Base-by-base conservation (phyloP, 1,140 invertebrate species). In the Sminthurides bifidus region DNA sequence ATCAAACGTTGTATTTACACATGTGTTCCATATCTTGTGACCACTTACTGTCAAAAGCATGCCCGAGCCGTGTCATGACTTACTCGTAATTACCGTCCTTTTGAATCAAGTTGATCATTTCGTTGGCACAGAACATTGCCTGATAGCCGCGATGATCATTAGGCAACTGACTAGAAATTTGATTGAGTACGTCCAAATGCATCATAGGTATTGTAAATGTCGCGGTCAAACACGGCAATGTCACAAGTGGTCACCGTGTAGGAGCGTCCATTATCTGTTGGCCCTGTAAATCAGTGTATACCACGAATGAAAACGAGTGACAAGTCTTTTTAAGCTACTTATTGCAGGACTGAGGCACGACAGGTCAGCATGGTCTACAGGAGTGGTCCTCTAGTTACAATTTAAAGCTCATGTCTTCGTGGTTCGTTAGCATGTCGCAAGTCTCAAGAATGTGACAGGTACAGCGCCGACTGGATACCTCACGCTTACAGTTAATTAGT, bases 101-200 rank as follows among this genome's bases (percentile, higher is more conserved):
- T 26, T 64, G 60, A 31, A 72, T 64, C 1, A 52, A 49, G 61
- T 76, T 77, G 27, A 77, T 67, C 62, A 77, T 74, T 49, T 71
- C 66, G 66, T 77, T 77, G 5, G 73, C 74, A 29, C 73, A 66
- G 65, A 74, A 75, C 44, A 77, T 63, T 3, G 76, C 75, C 58
- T 75, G 70, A 60, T 72, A 75, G 4, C 71, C 70, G 56, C 72
- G 65, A 52, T 66, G 68, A 21, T 69, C 68, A 43, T 73, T 70
- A 10, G 51, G 64, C 26, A 76, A 58, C 29, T 50, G 45, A 3
- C 15, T 0, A 21, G 52, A 38, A 48, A 71, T 66, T 29, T 65
- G 65, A 45, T 71, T 56, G 8, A 78, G 64, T 8, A 75, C 67
- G 51, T 75, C 70, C 14, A 78, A 58, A 61, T 77, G 75, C 31